Conservation (phyloP, 2,888 invertebrate species). For the Plagodis pulveraria region DNA sequence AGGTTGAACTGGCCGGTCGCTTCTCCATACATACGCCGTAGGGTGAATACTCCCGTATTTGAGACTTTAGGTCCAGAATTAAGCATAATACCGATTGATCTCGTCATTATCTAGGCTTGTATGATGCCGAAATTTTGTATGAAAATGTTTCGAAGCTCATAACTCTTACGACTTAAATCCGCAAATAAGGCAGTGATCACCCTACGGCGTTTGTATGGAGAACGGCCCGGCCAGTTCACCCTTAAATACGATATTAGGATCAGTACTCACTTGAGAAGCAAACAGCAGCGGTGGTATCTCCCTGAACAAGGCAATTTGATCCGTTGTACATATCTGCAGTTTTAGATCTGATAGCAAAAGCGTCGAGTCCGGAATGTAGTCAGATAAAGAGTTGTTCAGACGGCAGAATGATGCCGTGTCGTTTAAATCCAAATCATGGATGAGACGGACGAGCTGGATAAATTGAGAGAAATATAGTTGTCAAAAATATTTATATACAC, state of each 20-base stretch:
- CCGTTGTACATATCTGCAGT: conserved; percentile 52
- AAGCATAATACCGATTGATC: too few relatives aligned
- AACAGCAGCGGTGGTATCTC: conserved; percentile 69
- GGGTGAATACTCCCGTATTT: too few relatives aligned
- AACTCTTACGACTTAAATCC: too few relatives aligned
- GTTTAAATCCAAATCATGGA: conserved; percentile 69
- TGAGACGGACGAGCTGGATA: conserved; percentile 67
- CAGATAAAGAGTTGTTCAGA: conserved; percentile 58
- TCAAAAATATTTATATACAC: not conserved
- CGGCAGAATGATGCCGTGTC: conserved; percentile 62
- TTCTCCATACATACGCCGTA: too few relatives aligned
- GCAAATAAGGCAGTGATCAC: too few relatives aligned
- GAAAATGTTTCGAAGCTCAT: too few relatives aligned
- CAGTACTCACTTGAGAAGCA: conserved; percentile 66
- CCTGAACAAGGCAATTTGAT: conserved; percentile 48
- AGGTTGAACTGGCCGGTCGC: too few relatives aligned
- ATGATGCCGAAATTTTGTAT: too few relatives aligned
- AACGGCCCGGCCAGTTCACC: too few relatives aligned
- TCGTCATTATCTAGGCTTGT: too few relatives aligned
- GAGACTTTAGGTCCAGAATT: too few relatives aligned
- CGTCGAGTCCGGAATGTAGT: conserved; percentile 70
- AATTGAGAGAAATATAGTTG: conserved; percentile 8
- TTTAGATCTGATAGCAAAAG: conserved; percentile 57
- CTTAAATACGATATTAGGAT: not conserved
- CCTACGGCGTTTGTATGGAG: too few relatives aligned